Base-by-base conservation (phyloP, 1,140 invertebrate species). In the Cyrtorhinus lividipennis region DNA sequence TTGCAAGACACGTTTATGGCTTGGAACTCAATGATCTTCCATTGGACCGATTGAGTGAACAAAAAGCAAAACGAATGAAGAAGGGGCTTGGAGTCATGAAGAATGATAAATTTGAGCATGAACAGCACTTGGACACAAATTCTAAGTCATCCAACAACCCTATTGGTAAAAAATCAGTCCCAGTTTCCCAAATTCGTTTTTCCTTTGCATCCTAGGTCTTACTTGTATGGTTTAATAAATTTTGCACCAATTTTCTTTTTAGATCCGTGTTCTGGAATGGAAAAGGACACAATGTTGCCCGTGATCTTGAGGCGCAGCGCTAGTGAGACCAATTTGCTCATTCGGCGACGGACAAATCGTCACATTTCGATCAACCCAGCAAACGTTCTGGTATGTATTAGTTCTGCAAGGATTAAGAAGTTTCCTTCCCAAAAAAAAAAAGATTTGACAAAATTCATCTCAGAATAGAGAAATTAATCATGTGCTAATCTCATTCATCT, bases 1-100 rank as follows among this genome's bases (percentile, higher is more conserved):
- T 97, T 30, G 92, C 92, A 0, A 81, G 89, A 26, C 91, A 95
- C 70, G 92, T 97, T 23, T 98, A 97, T 70, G 86, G 87, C 66
- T 77, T 98, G 64, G 93, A 97, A 76, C 74, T 98, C 46, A 86
- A 86, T 59, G 91, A 96, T 75, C 74, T 95, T 44, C 92, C 92
- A 1, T 72, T 95, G 57, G 90, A 94, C 70, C 76, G 90, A 64
- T 72, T 92, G 23, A 86, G 83, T 48, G 90, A 93, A 69, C 88
- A 89, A 68, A 90, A 91, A 69, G 80, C 81, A 30, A 90, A 89
- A 70, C 80, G 81, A 67, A 76, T 81, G 27, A 75, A 78, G 60
- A 64, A 64, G 59, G 57, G 56, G 23, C 10, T 30, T 12, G 45
- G 48, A 13, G 25, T 53, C 20, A 23, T n/a, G 13, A 65, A 65